These are phyloP conservation scores for Drosophila neotestacea DNA, from an alignment of 2,888 invertebrate species.

Conservation along the genomic window DNA sequence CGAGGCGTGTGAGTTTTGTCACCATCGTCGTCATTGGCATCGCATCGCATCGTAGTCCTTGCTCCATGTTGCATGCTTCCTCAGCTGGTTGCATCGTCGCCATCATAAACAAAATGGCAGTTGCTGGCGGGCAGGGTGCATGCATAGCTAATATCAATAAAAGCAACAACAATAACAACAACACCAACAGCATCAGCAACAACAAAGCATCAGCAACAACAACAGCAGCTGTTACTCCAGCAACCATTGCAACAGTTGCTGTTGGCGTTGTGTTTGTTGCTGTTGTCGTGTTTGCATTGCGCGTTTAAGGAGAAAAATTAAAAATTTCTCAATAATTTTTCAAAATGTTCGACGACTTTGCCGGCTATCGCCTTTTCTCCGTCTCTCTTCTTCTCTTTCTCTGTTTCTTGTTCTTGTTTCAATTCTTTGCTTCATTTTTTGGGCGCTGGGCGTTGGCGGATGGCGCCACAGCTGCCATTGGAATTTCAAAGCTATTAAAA, in stretches of 20 bases:
- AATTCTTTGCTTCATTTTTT: constrained; percentile 38
- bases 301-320: constrained; percentile 66
- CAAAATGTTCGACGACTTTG: constrained; percentile 72
- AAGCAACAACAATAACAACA: constrained; percentile 57
- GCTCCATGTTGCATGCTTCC: constrained; percentile 27
- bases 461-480: constrained; percentile 83
- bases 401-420: constrained; percentile 20
- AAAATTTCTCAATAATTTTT: constrained; percentile 77
- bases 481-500: constrained; percentile 85
- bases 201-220: constrained; percentile 34
- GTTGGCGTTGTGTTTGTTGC: constrained; percentile 23
- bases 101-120: constrained; percentile 80
- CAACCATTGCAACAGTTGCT: constrained; percentile 28
- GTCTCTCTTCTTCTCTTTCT: constrained; percentile 5
- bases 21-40: constrained; percentile 34
- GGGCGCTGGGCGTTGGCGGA: constrained; percentile 47
- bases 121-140: constrained; percentile 58
- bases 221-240: constrained; percentile 5
- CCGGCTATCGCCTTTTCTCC: constrained; percentile 28
- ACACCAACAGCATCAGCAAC: constrained; percentile 26
- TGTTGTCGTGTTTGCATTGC: constrained; percentile 34
- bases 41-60: neutral
- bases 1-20: constrained; percentile 51
- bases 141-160: constrained; percentile 80
- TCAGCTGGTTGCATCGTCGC: constrained; percentile 70